Evolutionary conservation across 2,888 invertebrate genomes (phyloP).

Genomic region (Synanthedon vespiformis): DNA sequence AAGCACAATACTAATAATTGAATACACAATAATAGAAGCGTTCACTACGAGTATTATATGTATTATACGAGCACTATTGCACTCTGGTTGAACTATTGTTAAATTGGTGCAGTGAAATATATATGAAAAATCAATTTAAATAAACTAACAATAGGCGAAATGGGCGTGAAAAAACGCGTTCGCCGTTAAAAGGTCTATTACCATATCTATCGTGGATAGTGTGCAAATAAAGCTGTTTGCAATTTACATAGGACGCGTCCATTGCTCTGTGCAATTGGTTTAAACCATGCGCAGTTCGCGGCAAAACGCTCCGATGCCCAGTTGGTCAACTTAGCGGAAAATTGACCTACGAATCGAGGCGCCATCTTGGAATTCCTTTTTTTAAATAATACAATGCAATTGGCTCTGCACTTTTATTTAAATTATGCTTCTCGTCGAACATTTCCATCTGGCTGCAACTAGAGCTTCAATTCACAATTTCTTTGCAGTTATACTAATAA

Average conservation of each 20-base stretch:
- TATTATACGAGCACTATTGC: no score
- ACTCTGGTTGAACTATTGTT: no score
- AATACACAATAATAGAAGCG: no score
- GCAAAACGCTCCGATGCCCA: constrained; percentile 1
- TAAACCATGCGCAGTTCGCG: constrained; percentile 2
- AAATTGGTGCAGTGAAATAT: no score
- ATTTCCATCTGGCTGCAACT: no score
- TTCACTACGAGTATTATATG: no score
- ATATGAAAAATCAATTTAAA: no score
- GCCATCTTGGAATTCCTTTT: constrained; percentile 1
- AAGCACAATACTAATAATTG: no score
- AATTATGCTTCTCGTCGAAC: no score
- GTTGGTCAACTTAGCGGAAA: constrained; percentile 5
- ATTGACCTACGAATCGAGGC: constrained; percentile 4
- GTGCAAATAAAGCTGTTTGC: constrained; percentile 7
- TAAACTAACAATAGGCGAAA: not conserved
- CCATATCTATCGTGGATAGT: constrained; percentile 1
- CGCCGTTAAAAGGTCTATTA: not conserved
- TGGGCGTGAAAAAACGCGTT: not conserved
- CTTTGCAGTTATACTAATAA: no score
- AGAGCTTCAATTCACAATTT: no score
- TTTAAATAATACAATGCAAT: not conserved
- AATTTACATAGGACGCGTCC: constrained; percentile 6
- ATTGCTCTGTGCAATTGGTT: constrained; percentile 4
- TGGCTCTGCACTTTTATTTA: constrained; percentile 26